Evolutionary conservation across 2,797 vertebrate species (phyloP).

Genomic region (Hylomyscus alleni): DNA sequence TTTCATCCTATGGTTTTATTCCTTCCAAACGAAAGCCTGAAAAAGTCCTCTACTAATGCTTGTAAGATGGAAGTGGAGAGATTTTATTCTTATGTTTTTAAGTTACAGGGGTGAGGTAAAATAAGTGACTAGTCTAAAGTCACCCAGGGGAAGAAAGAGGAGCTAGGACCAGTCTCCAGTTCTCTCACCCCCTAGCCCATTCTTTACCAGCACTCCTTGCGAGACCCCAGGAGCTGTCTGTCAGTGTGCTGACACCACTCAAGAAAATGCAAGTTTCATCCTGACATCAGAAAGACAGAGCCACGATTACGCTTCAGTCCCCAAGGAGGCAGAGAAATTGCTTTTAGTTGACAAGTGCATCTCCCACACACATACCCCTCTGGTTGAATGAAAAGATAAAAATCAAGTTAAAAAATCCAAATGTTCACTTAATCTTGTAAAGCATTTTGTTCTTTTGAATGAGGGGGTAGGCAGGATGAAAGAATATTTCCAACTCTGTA

Average conservation of each 20-base stretch:
- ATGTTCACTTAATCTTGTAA: slow-evolving; percentile 81
- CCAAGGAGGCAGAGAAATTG: slow-evolving; percentile 83
- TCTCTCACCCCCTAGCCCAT: background rate
- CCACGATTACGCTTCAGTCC: slow-evolving; percentile 78
- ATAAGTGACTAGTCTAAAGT: slow-evolving; percentile 26
- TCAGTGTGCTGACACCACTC: slow-evolving; percentile 80
- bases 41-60: slow-evolving; percentile 40
- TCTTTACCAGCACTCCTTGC: slow-evolving; percentile 61
- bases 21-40: slow-evolving; percentile 62
- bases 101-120: slow-evolving; percentile 71
- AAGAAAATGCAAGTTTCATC: slow-evolving; percentile 78
- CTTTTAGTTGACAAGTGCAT: slow-evolving; percentile 84
- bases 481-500: slow-evolving; percentile 73
- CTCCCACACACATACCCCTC: slow-evolving; percentile 80
- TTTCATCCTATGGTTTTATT: background rate
- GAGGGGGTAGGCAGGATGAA: slow-evolving; percentile 69
- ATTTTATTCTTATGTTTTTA: slow-evolving; percentile 51
- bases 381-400: slow-evolving; percentile 83
- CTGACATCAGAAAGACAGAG: slow-evolving; percentile 82
- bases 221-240: slow-evolving; percentile 78
- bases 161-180: slow-evolving; percentile 40
- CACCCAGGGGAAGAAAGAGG: background rate
- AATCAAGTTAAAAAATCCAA: slow-evolving; percentile 82
- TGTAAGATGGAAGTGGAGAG: slow-evolving; percentile 51
- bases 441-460: slow-evolving; percentile 78